These are phyloP conservation scores for Trichosurus vulpecula DNA, from an alignment of 2,797 vertebrate species.

Conservation along the genomic window DNA sequence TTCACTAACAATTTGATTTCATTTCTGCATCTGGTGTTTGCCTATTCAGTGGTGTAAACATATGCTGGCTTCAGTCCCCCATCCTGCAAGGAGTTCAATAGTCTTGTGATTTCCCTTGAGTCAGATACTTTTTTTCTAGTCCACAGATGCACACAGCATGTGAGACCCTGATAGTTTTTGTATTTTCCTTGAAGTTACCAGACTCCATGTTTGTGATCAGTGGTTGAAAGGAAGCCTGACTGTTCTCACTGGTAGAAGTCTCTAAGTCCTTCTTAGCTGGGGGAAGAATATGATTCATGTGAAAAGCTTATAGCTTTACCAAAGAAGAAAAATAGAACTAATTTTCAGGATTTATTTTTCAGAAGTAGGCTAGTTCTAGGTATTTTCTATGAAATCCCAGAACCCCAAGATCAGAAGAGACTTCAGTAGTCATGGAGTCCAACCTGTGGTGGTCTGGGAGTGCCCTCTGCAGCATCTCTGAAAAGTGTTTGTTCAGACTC, in stretches of 20 bases:
- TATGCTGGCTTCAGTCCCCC: neutral
- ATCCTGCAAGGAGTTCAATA: neutral
- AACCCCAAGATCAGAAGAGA: neutral
- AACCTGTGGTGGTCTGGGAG: neutral
- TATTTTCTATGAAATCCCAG: neutral
- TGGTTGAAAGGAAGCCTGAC: neutral
- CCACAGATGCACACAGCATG: neutral
- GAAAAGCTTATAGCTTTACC: neutral
- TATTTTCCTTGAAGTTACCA: neutral
- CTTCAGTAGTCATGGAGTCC: neutral
- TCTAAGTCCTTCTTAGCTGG: neutral
- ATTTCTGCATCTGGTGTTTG: neutral
- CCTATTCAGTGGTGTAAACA: neutral
- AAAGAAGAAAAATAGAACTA: neutral
- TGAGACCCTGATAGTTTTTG: neutral
- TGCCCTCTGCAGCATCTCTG: neutral
- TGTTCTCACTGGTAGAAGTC: neutral
- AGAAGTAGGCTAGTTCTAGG: neutral
- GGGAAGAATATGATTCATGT: neutral
- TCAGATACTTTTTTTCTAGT: neutral
- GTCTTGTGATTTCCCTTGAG: neutral
- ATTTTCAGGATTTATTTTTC: neutral
- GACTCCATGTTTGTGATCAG: neutral
- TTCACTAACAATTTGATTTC: neutral
- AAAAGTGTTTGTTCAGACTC: too few species aligned